Conservation (phyloP, 2,888 invertebrate species). For the Strigamia transsilvanica region DNA sequence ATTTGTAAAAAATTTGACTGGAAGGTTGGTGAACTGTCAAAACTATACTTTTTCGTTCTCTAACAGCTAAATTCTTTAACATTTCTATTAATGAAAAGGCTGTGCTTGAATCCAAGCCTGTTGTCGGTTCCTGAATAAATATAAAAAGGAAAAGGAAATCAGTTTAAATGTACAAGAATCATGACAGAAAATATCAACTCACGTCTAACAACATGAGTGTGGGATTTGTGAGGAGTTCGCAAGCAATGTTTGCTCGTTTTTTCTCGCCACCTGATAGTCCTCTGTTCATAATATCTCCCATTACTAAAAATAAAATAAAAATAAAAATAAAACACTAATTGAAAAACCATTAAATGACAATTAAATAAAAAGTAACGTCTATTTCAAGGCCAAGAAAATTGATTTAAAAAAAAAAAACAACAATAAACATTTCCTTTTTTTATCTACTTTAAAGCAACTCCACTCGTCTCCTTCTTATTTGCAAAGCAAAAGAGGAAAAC, state of each 20-base stretch:
- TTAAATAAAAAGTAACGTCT: background rate
- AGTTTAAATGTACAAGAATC: background rate
- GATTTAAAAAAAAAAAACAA: background rate
- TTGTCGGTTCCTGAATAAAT: constrained; percentile 76
- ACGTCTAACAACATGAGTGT: constrained; percentile 81
- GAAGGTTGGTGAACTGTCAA: constrained; percentile 84
- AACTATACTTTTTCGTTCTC: constrained; percentile 80
- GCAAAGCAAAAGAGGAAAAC: constrained; percentile 37
- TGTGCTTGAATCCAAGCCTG: constrained; percentile 81
- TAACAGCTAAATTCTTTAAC: constrained; percentile 76
- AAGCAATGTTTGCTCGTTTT: constrained; percentile 82
- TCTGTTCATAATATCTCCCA: constrained; percentile 77
- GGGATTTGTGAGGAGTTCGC: constrained; percentile 82
- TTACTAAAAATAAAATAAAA: constrained; percentile 68
- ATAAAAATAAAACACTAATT: constrained; percentile 17
- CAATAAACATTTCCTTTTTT: background rate
- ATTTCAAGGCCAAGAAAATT: background rate
- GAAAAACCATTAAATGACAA: constrained; percentile 7
- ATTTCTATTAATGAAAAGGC: constrained; percentile 78
- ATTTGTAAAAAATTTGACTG: constrained; percentile 83
- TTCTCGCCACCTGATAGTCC: constrained; percentile 85
- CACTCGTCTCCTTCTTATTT: background rate
- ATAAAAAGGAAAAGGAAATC: constrained; percentile 4
- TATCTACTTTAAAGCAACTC: background rate
- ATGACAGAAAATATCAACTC: constrained; percentile 56